Evolutionary conservation across 35 echinoderm and acorn worm species (phyloP).

Genomic region (Ophioderma brevispina): DNA sequence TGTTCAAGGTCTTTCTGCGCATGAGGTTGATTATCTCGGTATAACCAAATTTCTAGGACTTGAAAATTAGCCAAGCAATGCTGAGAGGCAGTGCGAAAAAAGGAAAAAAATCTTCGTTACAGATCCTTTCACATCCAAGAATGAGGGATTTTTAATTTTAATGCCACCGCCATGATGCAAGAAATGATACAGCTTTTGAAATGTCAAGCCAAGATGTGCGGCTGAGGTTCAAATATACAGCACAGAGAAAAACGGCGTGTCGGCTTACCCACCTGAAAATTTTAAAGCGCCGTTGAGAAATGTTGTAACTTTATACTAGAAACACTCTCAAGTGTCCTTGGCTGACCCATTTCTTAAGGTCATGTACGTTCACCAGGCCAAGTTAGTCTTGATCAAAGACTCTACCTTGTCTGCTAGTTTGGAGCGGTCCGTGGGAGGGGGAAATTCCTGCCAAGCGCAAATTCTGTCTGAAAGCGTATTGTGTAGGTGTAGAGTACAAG

Average conservation of each 20-base stretch:
- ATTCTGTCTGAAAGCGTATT: too few species aligned
- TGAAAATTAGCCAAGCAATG: not conserved
- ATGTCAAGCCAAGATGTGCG: not conserved
- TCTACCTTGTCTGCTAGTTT: too few species aligned
- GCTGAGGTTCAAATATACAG: not conserved
- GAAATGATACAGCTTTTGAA: not conserved
- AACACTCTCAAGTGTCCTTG: conserved; percentile 1
- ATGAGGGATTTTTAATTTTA: not conserved
- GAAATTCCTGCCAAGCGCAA: too few species aligned
- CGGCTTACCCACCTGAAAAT: not conserved
- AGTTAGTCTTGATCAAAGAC: not conserved
- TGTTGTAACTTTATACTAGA: conserved; percentile 5
- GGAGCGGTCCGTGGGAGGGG: too few species aligned
- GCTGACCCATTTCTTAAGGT: conserved; percentile 9
- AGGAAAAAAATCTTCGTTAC: not conserved
- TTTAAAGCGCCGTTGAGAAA: not conserved
- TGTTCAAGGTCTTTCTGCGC: conserved; percentile 1
- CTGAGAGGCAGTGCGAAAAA: not conserved
- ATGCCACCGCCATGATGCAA: not conserved
- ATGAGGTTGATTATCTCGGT: not conserved
- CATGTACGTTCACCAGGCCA: not conserved
- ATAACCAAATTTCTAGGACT: not conserved
- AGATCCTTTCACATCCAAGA: not conserved
- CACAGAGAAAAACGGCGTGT: not conserved
- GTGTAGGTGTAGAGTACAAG: too few species aligned